Conservation (phyloP, 2,113 vertebrate species). For the Hylia prasina region DNA sequence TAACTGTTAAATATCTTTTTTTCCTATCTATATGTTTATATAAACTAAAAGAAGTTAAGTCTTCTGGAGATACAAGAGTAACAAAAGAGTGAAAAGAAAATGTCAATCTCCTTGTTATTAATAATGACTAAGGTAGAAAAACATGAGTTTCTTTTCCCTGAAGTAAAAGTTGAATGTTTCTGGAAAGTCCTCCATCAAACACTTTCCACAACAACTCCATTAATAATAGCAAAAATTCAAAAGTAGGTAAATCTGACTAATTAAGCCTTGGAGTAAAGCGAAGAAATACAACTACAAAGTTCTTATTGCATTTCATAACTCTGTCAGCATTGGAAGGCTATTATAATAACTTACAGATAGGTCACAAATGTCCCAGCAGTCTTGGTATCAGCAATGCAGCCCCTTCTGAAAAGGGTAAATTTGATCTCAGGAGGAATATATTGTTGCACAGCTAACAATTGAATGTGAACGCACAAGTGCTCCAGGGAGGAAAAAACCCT, state of each 20-base stretch:
- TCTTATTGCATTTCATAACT: background rate
- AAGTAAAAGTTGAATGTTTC: background rate
- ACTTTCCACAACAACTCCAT: background rate
- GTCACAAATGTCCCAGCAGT: background rate
- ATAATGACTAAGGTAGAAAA: background rate
- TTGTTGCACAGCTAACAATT: fast-evolving
- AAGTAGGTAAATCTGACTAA: background rate
- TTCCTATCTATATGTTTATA: background rate
- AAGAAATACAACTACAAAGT: background rate
- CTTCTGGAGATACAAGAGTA: background rate
- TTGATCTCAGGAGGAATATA: background rate
- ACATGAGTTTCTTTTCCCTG: fast-evolving
- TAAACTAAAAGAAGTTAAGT: background rate
- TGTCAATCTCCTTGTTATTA: background rate
- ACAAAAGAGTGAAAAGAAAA: background rate
- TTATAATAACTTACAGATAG: background rate
- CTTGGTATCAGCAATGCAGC: background rate
- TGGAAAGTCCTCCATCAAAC: background rate
- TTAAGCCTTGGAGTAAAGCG: background rate
- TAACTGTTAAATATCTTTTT: background rate
- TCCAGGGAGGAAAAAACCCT: background rate
- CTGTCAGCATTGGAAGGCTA: background rate
- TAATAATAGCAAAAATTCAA: background rate
- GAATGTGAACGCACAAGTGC: background rate
- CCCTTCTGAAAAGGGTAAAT: background rate